These are phyloP conservation scores for Metridium senile DNA, from an alignment of 92 coral and sea anemone genomes.

Conservation along the genomic window DNA sequence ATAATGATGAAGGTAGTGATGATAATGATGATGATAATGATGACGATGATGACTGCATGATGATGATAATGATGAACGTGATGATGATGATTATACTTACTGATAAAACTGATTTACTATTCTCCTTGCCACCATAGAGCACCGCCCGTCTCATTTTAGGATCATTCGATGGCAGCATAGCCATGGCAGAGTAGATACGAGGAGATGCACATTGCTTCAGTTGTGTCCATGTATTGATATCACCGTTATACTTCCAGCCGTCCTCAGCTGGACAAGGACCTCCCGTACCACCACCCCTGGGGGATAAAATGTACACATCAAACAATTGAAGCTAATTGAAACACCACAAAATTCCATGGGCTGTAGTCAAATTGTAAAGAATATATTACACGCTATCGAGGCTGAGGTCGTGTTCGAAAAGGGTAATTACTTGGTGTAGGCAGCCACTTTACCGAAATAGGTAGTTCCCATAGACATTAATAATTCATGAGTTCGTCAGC, in stretches of 20 bases:
- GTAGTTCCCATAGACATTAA: too few species aligned
- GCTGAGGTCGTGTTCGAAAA: too few species aligned
- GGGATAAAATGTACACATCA: background rate
- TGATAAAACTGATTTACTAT: conserved; percentile 66
- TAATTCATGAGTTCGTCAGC: too few species aligned
- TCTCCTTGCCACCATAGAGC: conserved; percentile 87
- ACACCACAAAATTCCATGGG: background rate
- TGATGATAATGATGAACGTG: background rate
- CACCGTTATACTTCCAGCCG: conserved; percentile 80
- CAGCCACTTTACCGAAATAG: too few species aligned
- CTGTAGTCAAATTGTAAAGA: too few species aligned
- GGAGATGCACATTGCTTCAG: conserved; percentile 84
- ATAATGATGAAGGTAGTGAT: background rate
- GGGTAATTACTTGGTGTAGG: too few species aligned
- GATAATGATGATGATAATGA: background rate
- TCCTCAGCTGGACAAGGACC: conserved; percentile 98
- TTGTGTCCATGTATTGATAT: conserved; percentile 67
- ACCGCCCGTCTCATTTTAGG: conserved; percentile 74
- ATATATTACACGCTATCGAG: too few species aligned
- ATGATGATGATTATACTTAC: conserved; percentile 48
- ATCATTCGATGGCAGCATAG: conserved; percentile 79
- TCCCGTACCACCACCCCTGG: conserved; percentile 91
- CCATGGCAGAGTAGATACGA: conserved; percentile 87
- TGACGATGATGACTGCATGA: background rate
- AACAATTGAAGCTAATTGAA: background rate